A percentile compares a stretch with the other conserved stretches of the same genome.
These are phyloP conservation scores for Megaceryle torquata DNA, from an alignment of 2,113 vertebrate species.

Conservation along the genomic window DNA sequence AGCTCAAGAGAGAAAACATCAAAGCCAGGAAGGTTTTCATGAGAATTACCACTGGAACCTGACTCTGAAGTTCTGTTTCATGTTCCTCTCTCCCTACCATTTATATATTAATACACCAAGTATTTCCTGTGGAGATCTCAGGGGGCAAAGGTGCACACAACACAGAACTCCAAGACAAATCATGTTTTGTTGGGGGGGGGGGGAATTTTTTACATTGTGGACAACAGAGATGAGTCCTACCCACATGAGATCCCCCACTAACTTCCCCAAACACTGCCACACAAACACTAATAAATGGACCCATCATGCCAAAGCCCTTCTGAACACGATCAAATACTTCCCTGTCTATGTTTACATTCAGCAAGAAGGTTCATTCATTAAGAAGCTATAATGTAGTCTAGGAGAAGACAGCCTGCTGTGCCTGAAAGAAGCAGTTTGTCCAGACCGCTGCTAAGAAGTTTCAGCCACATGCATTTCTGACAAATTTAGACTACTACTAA, in stretches of 20 bases:
- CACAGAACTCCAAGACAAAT: fast-evolving
- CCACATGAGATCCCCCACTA: too few species aligned
- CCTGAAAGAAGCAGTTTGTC: neutral
- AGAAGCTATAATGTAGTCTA: fast-evolving
- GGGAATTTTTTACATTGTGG: neutral
- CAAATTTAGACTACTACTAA: neutral
- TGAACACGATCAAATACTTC: neutral
- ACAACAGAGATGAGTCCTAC: neutral
- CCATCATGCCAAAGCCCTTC: neutral
- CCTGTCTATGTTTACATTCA: neutral
- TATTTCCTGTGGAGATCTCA: neutral
- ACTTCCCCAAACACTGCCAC: neutral
- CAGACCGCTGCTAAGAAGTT: neutral
- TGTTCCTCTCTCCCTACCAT: neutral
- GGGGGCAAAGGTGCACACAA: neutral
- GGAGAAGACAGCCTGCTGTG: neutral
- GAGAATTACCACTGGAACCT: neutral
- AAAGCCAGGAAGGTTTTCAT: neutral
- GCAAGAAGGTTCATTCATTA: neutral
- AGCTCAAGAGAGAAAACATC: neutral
- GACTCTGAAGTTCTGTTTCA: neutral
- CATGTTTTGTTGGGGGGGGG: fast-evolving
- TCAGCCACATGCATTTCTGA: too few species aligned
- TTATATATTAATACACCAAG: neutral
- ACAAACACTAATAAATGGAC: neutral